Evolutionary conservation across 2,888 invertebrate genomes (phyloP), one percentile per base, ranked within the genome.

Genomic region (Cosmia pyralina): DNA sequence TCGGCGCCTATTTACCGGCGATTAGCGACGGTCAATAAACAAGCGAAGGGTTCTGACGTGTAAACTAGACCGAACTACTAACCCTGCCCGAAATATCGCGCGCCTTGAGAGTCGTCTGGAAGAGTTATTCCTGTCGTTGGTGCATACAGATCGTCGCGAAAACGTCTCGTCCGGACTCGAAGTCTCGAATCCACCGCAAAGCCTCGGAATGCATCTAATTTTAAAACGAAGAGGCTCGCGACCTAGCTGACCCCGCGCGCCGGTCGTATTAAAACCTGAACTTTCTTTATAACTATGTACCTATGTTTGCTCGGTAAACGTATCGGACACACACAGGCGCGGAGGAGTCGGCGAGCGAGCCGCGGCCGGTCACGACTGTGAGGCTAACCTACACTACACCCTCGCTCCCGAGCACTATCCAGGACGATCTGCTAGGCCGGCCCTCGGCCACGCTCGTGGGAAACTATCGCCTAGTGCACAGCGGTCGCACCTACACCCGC

Each of bases 121-220:
- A 83, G 86, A 92, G 93, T 91, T 95, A 95, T 95, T 95, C 93
- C 89, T 87, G 94, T 92, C 93, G 81, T 76, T 80, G 85, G 88
- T 90, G 90, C 89, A 89, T 88, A 88, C 90, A 87, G 87, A 92
- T 91, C 89, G 90, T 91, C 90, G 92, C 92, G 88, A 92, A 93
- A 92, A 91, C 91, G 90, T 91, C 92, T 91, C 91, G 91, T 92
- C 89, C 88, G 89, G 91, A 88, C 88, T 90, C 81, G 88, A 88
- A 89, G 91, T 88, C 89, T 90, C 81, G 89, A 88, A 89, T 91
- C 88, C 90, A 88, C 92, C 87, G 88, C 92, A 88, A 94, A 94
- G 94, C 94, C 93, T 94, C 91, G 95, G 96, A 94, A 96, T 95
- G 96, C 95, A 95, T 95, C 95, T 96, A 95, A 96, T 96, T 96